phyloP scores from a whole-genome alignment of 2,797 vertebrate genomes.

The Sibirionetta formosa region DNA sequence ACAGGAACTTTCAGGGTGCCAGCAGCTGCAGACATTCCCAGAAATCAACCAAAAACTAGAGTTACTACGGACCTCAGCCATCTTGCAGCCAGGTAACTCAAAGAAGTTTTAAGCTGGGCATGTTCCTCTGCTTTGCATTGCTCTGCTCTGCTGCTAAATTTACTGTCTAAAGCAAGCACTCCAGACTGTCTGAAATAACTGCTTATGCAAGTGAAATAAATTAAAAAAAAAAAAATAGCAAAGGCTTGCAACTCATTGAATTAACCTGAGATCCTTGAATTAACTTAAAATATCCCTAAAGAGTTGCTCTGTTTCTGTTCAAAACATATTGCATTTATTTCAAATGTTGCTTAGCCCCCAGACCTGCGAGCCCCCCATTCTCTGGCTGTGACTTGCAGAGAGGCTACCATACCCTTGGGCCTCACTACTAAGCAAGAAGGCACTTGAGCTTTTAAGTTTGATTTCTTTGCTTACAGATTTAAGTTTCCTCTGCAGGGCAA shows the following conservation, averaged over 20 bases:
- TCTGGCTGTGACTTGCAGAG: neutral
- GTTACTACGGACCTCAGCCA: neutral
- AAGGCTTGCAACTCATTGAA: neutral
- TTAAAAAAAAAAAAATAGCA: neutral
- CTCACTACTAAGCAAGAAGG: neutral
- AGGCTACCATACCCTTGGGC: accelerated
- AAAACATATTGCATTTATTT: neutral
- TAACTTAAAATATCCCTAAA: neutral
- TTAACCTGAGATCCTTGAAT: neutral
- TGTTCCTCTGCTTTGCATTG: neutral
- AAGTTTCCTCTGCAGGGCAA: neutral
- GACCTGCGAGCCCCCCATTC: neutral
- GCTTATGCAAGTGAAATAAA: neutral
- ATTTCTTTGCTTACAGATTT: neutral
- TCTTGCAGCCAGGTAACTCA: neutral
- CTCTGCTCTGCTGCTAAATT: neutral
- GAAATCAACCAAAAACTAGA: neutral
- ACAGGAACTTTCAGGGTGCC: neutral
- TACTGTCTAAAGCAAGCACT: neutral
- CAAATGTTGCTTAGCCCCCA: neutral
- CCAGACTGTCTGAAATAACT: neutral
- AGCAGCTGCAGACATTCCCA: neutral
- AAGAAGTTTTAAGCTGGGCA: neutral
- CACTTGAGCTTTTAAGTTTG: neutral
- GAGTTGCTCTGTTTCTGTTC: neutral